Base-by-base conservation (phyloP, 2,888 invertebrate species). In the Drosophila robusta region DNA sequence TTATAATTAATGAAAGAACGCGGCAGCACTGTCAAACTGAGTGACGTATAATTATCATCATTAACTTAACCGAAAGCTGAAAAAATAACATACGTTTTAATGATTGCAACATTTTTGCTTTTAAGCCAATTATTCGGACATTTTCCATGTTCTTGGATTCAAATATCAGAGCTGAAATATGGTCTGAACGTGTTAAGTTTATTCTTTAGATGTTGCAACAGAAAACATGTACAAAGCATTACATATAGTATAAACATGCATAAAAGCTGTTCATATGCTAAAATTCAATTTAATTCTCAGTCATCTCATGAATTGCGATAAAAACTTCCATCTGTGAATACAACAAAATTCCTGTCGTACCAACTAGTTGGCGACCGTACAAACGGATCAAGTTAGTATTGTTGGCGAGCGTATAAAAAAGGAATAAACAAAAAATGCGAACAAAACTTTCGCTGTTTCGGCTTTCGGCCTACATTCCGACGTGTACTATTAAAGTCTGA, bases 11-110 rank as follows among this genome's bases (percentile, higher is more conserved):
- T 55, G 42, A 60, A 51, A 55, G 51, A 49, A 46, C 32, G 66
- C 26, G 46, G 46, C 32, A 36, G 55, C 41, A 18, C 36, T 29
- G 26, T 14, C 18, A 41, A 36, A 49, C 11, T 60, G 74, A 71
- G 22, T 71, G 75, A 75, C 67, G 18, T 42, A 49, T 39, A 70
- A 75, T 75, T 71, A 75, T 61, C 57, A 58, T 42, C 46, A 58
- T 66, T 54, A 58, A 46, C 49, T 18, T 6, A 12, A 24, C 8
- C 14, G 14, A 4, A n/a, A 32, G 18, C 29, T 4, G 32, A 4
- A 32, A 32, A 32, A 63, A 14, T 34, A 22, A 32, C 24, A 29
- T 24, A 7, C 3, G 2, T 5, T 14, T 29, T 7, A 42, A 22
- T 32, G n/a, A 18, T 26, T 18, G 58, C 8, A 29, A 29, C 9